Percentiles rank a stretch among this genome's conserved stretches.
Evolutionary conservation across 2,797 vertebrate species (phyloP).

Genomic region (Xenops minutus): DNA sequence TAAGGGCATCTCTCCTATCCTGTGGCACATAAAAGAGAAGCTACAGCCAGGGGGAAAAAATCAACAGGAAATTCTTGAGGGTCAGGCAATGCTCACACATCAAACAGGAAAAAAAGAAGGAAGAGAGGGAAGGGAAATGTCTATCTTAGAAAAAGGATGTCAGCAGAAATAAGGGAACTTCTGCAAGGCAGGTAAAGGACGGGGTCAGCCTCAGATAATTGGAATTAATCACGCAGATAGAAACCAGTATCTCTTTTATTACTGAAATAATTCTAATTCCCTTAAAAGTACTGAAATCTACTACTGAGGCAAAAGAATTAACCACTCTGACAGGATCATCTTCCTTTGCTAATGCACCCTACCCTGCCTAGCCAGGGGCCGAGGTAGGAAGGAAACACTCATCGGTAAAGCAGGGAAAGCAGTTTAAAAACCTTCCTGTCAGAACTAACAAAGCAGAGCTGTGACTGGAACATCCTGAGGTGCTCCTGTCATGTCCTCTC

Average conservation of each 20-base stretch:
- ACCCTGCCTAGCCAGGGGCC: background rate
- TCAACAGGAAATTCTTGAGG: background rate
- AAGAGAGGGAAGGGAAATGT: too few species aligned
- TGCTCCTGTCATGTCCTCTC: background rate
- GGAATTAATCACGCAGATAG: background rate
- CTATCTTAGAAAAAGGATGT: background rate
- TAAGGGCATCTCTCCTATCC: background rate
- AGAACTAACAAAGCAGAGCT: background rate
- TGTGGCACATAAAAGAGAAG: background rate
- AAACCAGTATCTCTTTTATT: background rate
- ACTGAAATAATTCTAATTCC: background rate
- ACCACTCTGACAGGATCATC: background rate
- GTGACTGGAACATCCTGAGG: background rate
- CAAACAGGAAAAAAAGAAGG: background rate
- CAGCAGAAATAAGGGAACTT: background rate
- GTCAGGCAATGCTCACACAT: background rate
- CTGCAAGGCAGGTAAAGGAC: background rate
- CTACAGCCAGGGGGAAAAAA: background rate
- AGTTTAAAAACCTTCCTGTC: background rate
- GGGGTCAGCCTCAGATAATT: background rate
- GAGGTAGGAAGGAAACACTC: background rate
- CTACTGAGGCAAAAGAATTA: background rate
- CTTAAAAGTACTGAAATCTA: background rate
- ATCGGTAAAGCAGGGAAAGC: background rate
- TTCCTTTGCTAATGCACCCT: background rate